These are phyloP conservation scores for Acleris holmiana DNA, from an alignment of 2,888 invertebrate genomes.

Conservation along the genomic window DNA sequence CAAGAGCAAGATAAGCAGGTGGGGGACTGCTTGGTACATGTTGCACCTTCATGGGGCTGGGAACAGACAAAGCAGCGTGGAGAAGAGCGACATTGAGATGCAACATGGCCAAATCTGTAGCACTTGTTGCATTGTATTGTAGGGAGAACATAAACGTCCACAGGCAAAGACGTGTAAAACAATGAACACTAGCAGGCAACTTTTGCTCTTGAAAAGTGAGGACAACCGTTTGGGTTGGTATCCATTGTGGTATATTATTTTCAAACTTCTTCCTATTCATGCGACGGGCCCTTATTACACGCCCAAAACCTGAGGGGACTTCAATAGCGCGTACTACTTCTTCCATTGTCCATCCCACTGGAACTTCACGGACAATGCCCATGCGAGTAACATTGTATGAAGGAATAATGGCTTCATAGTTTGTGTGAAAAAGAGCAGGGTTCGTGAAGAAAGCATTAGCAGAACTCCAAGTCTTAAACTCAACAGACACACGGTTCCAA, in stretches of 20 bases:
- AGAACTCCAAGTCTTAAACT: too few species aligned
- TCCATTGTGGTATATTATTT: neutral
- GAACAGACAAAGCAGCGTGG: neutral
- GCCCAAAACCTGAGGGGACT: neutral
- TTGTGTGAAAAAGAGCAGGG: neutral
- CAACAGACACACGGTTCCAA: too few species aligned
- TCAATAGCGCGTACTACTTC: neutral
- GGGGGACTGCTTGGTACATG: neutral
- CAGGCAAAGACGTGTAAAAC: neutral
- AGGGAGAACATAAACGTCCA: neutral
- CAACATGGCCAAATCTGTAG: neutral
- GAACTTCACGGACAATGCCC: slow-evolving; percentile 1
- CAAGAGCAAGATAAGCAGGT: neutral
- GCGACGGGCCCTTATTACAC: neutral
- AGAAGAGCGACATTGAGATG: neutral
- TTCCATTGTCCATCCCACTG: neutral
- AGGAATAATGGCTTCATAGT: neutral
- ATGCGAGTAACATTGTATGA: neutral
- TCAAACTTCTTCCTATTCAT: neutral
- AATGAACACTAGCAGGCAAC: neutral
- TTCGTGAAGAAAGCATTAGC: neutral
- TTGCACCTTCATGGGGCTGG: neutral
- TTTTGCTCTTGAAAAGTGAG: neutral
- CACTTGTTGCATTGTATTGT: neutral
- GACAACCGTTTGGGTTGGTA: neutral